A percentile compares a stretch with the other conserved stretches of the same genome.
These are phyloP conservation scores for Leptinotarsa tumamoca DNA, from an alignment of 2,888 invertebrate species.

Conservation along the genomic window DNA sequence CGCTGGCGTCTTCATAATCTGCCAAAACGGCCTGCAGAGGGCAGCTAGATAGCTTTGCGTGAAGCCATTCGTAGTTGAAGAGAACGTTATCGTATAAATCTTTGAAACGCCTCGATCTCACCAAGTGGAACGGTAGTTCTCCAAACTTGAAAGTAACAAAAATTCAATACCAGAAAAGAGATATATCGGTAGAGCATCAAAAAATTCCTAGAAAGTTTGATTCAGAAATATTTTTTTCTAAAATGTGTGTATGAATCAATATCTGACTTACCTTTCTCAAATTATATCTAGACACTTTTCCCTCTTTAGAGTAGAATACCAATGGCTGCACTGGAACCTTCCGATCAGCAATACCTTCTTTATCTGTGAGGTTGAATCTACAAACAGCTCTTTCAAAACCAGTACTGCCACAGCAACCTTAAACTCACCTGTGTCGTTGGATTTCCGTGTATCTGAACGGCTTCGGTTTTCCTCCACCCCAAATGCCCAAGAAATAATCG, in stretches of 20 bases:
- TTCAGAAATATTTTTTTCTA: no score
- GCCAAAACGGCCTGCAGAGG: constrained; percentile 94
- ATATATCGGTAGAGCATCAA: no score
- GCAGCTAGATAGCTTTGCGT: constrained; percentile 94
- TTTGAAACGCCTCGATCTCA: constrained; percentile 89
- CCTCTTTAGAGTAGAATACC: constrained; percentile 91
- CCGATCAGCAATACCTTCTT: constrained; percentile 89
- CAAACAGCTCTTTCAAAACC: background rate
- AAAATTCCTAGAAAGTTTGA: no score
- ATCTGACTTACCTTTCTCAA: constrained; percentile 81
- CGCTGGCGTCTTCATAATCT: constrained; percentile 94
- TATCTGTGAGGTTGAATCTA: constrained; percentile 86
- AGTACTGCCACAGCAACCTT: background rate
- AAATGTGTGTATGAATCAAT: no score
- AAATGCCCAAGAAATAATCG: constrained; percentile 96
- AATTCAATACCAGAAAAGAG: no score
- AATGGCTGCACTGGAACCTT: constrained; percentile 96
- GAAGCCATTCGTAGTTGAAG: constrained; percentile 98
- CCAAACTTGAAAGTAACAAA: constrained; percentile 76
- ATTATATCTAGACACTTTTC: constrained; percentile 90
- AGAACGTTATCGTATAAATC: constrained; percentile 92
- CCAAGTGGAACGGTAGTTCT: constrained; percentile 94
- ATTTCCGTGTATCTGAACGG: constrained; percentile 98
- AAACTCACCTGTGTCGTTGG: constrained; percentile 78
- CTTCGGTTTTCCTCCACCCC: constrained; percentile 95